Evolutionary conservation across 2,888 invertebrate species (phyloP), one percentile per base, ranked within the genome.

Genomic region (Plebejus melissa): DNA sequence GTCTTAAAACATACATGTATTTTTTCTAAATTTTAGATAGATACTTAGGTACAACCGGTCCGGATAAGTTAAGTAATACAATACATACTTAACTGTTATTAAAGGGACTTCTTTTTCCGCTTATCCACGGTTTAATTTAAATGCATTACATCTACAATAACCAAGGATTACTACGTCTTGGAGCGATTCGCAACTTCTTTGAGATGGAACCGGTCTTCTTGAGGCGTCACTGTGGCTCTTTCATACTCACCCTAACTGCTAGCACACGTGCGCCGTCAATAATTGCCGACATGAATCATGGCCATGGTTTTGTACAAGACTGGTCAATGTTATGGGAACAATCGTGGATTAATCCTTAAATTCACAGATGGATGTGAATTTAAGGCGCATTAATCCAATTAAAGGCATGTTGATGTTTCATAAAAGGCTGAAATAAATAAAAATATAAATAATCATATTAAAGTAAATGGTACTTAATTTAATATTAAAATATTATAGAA

Each of bases 181-280:
- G 1, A 79, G 77, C 36, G 38, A 69, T 71, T 75, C 28, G 70
- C 71, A 41, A 75, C 71, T 58, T 41, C 38, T 75, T 75, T 75
- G 57, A 58, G 16, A 79, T 83, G 82, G 82, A 81, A 85, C 85
- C 83, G 83, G 85, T 84, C 80, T 76, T 77, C 32, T 32, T 32
- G 80, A 41, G 22, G 38, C 75, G 78, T 76, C 76, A 82, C 80
- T 81, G 80, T 81, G 81, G 80, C 81, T 82, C 86, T 88, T 88
- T 87, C 83, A 86, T 85, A 80, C 75, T 77, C 80, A 81, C 86
- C 87, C 87, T 83, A 32, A 2, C 32, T 32, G 32, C 32, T 32
- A 80, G 82, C 85, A 90, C 91, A 92, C 91, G 91, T 91, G 91
- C 90, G 88, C 85, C 83, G 81, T 83, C 83, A 75, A 75, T 58